Evolutionary conservation across 2,797 vertebrate genomes (phyloP), one percentile per base, ranked within the genome.

Genomic region (Fundulus diaphanus): DNA sequence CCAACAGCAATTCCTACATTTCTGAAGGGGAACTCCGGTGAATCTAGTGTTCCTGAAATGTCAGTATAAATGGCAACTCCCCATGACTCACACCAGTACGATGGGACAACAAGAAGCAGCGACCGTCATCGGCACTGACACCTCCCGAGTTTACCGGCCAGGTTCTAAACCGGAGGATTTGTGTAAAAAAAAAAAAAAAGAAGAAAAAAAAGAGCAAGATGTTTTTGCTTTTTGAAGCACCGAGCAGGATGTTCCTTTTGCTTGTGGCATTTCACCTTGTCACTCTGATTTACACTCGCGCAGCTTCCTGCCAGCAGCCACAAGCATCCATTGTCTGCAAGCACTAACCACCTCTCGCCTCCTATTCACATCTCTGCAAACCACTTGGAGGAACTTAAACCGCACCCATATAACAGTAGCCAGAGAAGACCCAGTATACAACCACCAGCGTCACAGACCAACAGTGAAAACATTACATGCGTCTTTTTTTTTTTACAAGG

Each of bases 241-340:
- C 70, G 71, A 16, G 31, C 7, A 44, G 7, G 27, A 70, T 31
- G 63, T 27, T 16, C 4, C 59, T 37, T 70, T 68, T 63, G 56
- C 74, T 69, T 57, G 35, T 66, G 70, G 51, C 59, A 3, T 68
- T 72, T 77, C 46, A 52, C 40, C 73, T 76, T 9, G 44, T 46
- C 54, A 40, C 16, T 44, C 68, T 59, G 74, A 82, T 76, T 82
- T 77, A 48, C 81, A 79, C 78, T n/a, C 5, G 3, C 67, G 82
- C 74, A 44, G 63, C 75, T 85, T 87, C 76, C 75, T 84, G 74
- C 79, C 79, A 33, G 76, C 73, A 76, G 77, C 78, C 80, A 78
- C 84, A 63, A 76, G 73, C 76, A 77, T 66, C 85, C 78, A 81
- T 87, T 92, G 87, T 90, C 78, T 74, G 73, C 51, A 0, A 67